Percentiles rank a stretch among this genome's conserved stretches.
These are phyloP conservation scores for Perodicticus potto DNA, from an alignment of 2,797 vertebrate genomes.

Conservation along the genomic window DNA sequence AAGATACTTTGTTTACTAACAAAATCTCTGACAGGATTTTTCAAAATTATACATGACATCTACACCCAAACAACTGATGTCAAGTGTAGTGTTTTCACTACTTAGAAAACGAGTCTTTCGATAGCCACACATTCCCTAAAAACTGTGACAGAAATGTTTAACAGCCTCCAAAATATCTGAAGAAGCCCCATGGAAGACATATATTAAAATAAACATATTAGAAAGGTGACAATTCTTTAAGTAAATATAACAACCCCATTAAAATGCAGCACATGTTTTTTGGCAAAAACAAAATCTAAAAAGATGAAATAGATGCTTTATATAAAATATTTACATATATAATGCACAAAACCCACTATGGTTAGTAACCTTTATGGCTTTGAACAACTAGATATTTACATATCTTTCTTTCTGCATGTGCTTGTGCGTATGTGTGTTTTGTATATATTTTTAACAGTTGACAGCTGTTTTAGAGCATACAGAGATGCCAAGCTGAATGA, in stretches of 20 bases:
- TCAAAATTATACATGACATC: neutral
- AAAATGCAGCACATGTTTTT: slow-evolving; percentile 86
- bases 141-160: slow-evolving; percentile 39
- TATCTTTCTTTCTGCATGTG: slow-evolving; percentile 89
- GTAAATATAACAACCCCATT: slow-evolving; percentile 83
- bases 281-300: slow-evolving; percentile 78
- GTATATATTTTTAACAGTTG: slow-evolving; percentile 94
- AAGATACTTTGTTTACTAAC: slow-evolving; percentile 32
- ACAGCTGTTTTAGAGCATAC: slow-evolving; percentile 94
- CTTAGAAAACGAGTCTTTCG: slow-evolving; percentile 49
- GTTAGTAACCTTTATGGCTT: slow-evolving; percentile 90
- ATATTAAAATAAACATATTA: slow-evolving; percentile 64
- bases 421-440: slow-evolving; percentile 90
- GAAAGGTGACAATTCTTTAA: slow-evolving; percentile 74
- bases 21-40: neutral
- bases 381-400: slow-evolving; percentile 90
- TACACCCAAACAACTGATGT: neutral
- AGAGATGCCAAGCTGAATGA: slow-evolving; percentile 93
- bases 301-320: slow-evolving; percentile 87
- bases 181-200: slow-evolving; percentile 57
- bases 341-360: slow-evolving; percentile 87
- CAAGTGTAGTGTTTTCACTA: slow-evolving; percentile 40
- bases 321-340: slow-evolving; percentile 90
- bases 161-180: slow-evolving; percentile 57
- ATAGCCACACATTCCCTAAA: slow-evolving; percentile 29